Evolutionary conservation across 2,888 invertebrate species (phyloP).

Genomic region (Aleiodes alternator): DNA sequence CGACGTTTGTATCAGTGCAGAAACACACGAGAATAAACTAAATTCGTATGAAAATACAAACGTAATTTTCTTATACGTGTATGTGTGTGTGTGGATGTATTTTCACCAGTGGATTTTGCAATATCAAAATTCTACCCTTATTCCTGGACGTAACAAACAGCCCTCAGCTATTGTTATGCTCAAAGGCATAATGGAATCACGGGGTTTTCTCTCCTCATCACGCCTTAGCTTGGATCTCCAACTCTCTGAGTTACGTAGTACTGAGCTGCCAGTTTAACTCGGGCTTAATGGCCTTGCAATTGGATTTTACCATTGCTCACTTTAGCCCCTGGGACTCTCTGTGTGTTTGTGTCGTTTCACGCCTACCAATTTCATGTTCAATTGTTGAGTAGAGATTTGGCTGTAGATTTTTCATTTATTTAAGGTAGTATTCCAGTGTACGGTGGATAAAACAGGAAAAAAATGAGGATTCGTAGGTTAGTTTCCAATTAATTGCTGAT

Average conservation of each 20-base stretch:
- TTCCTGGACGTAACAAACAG: constrained; percentile 67
- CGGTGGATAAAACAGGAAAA: too few relatives aligned
- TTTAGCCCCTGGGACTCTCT: constrained; percentile 52
- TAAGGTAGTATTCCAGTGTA: not conserved
- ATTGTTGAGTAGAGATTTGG: constrained; percentile 4
- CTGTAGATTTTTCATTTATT: not conserved
- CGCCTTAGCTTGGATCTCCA: constrained; percentile 41
- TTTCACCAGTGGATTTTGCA: constrained; percentile 14
- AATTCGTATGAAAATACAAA: not conserved
- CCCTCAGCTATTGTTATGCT: constrained; percentile 75
- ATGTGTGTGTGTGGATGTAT: not conserved
- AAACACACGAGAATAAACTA: constrained; percentile 31
- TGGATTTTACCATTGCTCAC: constrained; percentile 75
- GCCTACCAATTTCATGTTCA: constrained; percentile 65
- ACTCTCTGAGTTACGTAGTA: constrained; percentile 34
- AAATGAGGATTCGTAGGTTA: too few relatives aligned
- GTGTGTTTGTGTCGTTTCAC: constrained; percentile 65
- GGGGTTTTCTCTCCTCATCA: constrained; percentile 61
- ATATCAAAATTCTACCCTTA: constrained; percentile 1
- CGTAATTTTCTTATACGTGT: constrained; percentile 17
- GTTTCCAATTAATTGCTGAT: too few relatives aligned
- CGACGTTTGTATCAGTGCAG: constrained; percentile 25
- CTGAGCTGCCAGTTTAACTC: constrained; percentile 67
- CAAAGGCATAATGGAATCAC: constrained; percentile 75
- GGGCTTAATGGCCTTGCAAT: constrained; percentile 75